Percentiles rank a stretch among this genome's conserved stretches.
phyloP scores from a whole-genome alignment of 2,797 vertebrate genomes.

The Oryzias dopingdopingensis region DNA sequence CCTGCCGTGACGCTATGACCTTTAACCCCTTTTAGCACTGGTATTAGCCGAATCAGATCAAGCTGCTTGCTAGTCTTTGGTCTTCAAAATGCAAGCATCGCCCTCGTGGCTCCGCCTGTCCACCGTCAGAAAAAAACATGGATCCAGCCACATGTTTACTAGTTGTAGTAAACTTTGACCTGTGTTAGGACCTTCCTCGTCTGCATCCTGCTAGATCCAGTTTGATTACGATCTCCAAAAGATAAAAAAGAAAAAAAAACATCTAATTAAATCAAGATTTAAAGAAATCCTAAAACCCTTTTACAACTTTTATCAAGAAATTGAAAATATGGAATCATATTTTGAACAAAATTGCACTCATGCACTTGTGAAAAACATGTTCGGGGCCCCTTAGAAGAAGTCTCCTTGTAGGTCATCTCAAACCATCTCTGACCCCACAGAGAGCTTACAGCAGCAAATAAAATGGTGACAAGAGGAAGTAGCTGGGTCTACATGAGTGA shows the following conservation, averaged over 20 bases:
- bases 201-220: slow-evolving; percentile 58
- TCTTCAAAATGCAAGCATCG: slow-evolving; percentile 27
- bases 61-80: slow-evolving; percentile 10
- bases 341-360: no score
- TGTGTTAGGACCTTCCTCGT: slow-evolving; percentile 26
- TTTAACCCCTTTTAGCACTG: slow-evolving; percentile 32
- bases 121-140: slow-evolving; percentile 49
- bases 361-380: slow-evolving; percentile 1
- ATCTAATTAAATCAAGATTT: slow-evolving; percentile 18
- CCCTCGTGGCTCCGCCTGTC: slow-evolving; percentile 51
- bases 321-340: no score
- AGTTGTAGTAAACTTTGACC: slow-evolving; percentile 48
- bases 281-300: no score
- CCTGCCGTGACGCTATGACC: slow-evolving; percentile 27
- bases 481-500: slow-evolving; percentile 55
- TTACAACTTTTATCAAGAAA: no score
- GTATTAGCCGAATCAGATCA: slow-evolving; percentile 11
- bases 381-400: slow-evolving; percentile 34
- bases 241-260: not conserved
- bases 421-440: slow-evolving; percentile 43
- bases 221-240: slow-evolving; percentile 41
- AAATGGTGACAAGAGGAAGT: slow-evolving; percentile 73
- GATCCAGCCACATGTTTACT: slow-evolving; percentile 60
- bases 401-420: slow-evolving; percentile 42
- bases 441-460: slow-evolving; percentile 71